Conservation (phyloP, 2,797 vertebrate species). For the Anguilla megastoma region DNA sequence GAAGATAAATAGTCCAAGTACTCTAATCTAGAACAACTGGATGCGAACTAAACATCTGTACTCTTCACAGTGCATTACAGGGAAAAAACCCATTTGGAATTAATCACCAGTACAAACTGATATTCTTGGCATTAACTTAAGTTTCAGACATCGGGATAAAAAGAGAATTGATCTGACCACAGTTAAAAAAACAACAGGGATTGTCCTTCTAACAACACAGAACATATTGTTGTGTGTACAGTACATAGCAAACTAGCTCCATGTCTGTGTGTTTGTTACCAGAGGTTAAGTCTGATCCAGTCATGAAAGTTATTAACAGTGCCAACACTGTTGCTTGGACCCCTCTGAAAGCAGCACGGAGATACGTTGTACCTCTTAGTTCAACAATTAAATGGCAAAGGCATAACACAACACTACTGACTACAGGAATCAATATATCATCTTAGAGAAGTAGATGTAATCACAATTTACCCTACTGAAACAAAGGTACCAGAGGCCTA, state of each 20-base stretch:
- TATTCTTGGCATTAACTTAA: background rate
- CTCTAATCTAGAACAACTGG: background rate
- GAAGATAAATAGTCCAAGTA: background rate
- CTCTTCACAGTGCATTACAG: background rate
- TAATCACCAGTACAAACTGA: background rate
- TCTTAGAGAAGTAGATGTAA: background rate
- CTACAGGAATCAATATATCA: background rate
- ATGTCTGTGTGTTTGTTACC: background rate
- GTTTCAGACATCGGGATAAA: background rate
- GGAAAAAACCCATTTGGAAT: background rate
- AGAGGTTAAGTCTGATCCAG: background rate
- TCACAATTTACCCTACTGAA: background rate
- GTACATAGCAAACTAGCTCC: too few relatives aligned
- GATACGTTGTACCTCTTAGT: background rate
- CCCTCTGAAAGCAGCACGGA: background rate
- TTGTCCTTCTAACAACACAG: too few relatives aligned
- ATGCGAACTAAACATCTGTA: background rate
- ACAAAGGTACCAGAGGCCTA: background rate
- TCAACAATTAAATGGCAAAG: background rate
- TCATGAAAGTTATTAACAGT: background rate
- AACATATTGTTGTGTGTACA: background rate
- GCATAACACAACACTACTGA: constrained; percentile 8
- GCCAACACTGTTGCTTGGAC: background rate
- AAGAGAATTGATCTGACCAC: background rate
- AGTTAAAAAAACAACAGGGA: background rate